These are phyloP conservation scores for Lomographa bimaculata DNA, from an alignment of 2,888 invertebrate genomes.

Conservation along the genomic window DNA sequence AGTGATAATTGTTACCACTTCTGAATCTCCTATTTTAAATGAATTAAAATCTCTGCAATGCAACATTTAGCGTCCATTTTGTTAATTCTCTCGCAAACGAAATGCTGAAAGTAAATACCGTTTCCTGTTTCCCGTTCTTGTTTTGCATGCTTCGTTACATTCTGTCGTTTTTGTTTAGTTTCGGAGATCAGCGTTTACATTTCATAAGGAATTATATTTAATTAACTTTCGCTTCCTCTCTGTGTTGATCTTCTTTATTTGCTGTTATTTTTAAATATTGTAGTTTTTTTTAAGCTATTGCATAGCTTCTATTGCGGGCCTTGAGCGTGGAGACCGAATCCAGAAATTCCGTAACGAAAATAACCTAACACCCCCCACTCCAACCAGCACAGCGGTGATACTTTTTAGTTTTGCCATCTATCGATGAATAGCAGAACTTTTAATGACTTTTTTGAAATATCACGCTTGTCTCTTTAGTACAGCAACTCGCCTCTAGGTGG, in stretches of 20 bases:
- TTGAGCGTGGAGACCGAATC: no score
- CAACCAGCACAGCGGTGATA: no score
- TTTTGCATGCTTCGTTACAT: conserved; percentile 1
- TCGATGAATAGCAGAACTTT: no score
- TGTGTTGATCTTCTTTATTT: not conserved
- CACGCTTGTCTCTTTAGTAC: no score
- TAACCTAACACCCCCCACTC: no score
- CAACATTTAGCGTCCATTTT: conserved; percentile 1
- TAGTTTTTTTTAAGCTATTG: no score
- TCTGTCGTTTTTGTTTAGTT: conserved; percentile 1
- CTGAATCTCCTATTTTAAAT: not conserved
- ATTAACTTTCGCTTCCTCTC: conserved; percentile 4
- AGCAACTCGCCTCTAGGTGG: no score
- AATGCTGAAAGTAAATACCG: conserved; percentile 1
- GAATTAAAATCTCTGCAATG: not conserved
- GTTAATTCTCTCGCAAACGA: not conserved
- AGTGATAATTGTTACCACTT: no score
- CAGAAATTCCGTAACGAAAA: no score
- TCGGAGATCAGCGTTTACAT: conserved; percentile 1
- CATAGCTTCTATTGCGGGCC: no score
- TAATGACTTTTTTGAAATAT: no score
- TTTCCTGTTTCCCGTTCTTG: not conserved
- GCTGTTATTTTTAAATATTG: not conserved
- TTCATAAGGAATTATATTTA: conserved; percentile 6
- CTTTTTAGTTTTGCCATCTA: no score